Percentiles rank a stretch among this genome's conserved stretches.
Evolutionary conservation across 2,888 invertebrate genomes (phyloP).

Genomic region (Lordiphosa fenestrarum): DNA sequence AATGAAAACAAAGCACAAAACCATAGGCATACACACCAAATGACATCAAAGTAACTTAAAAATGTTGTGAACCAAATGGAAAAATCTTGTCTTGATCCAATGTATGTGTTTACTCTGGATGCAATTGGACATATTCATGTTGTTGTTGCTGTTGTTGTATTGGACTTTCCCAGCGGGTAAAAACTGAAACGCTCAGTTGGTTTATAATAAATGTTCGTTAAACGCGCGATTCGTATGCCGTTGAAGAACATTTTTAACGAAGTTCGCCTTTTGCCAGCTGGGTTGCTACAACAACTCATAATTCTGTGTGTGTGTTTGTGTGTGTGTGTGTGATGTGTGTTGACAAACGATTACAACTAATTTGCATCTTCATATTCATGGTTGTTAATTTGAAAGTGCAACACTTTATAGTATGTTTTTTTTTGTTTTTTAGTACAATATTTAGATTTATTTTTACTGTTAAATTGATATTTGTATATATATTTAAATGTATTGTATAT

Average conservation of each 20-base stretch:
- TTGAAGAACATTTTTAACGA: too few species aligned
- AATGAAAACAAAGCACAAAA: conserved; percentile 37
- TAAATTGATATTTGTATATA: conserved; percentile 71
- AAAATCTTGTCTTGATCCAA: conserved; percentile 18
- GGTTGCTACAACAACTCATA: conserved; percentile 24
- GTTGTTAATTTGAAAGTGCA: conserved; percentile 53
- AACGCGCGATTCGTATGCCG: too few species aligned
- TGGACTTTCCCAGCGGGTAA: conserved; percentile 28
- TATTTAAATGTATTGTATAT: conserved; percentile 64
- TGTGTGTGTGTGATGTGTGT: conserved; percentile 24
- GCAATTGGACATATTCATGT: conserved; percentile 20
- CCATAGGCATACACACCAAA: conserved; percentile 57
- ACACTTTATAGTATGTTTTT: conserved; percentile 39
- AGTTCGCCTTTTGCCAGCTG: too few species aligned
- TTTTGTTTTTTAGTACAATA: conserved; percentile 66
- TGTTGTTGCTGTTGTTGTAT: conserved; percentile 26
- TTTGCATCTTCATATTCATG: conserved; percentile 27
- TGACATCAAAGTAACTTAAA: conserved; percentile 48
- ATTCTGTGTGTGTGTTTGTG: conserved; percentile 4
- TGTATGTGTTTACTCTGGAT: conserved; percentile 16
- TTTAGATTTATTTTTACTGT: conserved; percentile 71
- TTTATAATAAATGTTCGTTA: too few species aligned
- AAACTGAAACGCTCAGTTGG: too few species aligned
- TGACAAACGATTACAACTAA: conserved; percentile 41
- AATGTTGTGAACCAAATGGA: conserved; percentile 37